Percentiles rank a stretch among this genome's conserved stretches.
Conservation (phyloP, 1,140 invertebrate genomes). For the Thereuonema tuberculata region DNA sequence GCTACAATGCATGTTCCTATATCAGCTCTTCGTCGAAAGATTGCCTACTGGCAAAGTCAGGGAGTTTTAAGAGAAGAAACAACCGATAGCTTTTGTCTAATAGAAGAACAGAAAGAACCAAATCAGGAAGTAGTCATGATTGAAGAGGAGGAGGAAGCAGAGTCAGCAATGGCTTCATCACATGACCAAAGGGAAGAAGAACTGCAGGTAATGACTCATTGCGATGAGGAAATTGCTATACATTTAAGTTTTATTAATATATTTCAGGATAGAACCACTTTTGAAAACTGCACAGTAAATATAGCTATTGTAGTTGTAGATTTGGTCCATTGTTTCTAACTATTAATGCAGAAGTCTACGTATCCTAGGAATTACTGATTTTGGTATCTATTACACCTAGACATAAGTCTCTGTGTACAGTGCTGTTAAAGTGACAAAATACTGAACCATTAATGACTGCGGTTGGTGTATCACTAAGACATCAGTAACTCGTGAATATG, state of each 20-base stretch:
- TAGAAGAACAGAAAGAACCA: slow-evolving; percentile 48
- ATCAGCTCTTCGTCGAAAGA: slow-evolving; percentile 64
- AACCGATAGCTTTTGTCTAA: slow-evolving; percentile 56
- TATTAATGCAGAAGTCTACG: too few species aligned
- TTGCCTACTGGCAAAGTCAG: slow-evolving; percentile 70
- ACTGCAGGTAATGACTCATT: slow-evolving; percentile 48
- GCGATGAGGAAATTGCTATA: neutral
- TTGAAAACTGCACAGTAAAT: too few species aligned
- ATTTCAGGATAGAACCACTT: too few species aligned
- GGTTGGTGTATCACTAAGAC: too few species aligned
- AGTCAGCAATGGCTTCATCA: slow-evolving; percentile 83
- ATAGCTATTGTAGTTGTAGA: too few species aligned
- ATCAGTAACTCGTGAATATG: too few species aligned
- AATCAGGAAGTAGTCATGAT: slow-evolving; percentile 36
- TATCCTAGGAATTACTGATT: too few species aligned
- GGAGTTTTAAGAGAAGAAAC: slow-evolving; percentile 62
- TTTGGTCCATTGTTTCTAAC: too few species aligned
- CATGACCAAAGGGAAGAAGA: slow-evolving; percentile 86
- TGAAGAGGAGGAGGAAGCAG: slow-evolving; percentile 77
- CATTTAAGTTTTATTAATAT: neutral
- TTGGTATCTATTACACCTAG: too few species aligned
- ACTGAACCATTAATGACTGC: too few species aligned
- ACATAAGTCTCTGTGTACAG: too few species aligned
- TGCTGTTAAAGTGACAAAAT: too few species aligned
- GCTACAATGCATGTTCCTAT: slow-evolving; percentile 67